Evolutionary conservation across 2,113 vertebrate genomes (phyloP).

Genomic region (Pteronura brasiliensis): DNA sequence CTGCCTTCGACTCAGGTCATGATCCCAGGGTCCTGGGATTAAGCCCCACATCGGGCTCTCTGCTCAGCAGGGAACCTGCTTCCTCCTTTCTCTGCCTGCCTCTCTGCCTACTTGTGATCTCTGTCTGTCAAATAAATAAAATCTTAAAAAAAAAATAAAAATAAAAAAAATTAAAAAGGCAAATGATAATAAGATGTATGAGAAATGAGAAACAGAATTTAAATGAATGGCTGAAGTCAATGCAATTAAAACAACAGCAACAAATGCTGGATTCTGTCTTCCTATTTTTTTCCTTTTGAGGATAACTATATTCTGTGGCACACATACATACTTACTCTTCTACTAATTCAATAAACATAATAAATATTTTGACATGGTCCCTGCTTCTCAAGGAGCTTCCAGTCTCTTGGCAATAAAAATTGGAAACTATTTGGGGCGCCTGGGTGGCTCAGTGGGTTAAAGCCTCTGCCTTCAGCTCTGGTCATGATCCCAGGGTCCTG

Average conservation of each 20-base stretch:
- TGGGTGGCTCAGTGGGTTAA: no score
- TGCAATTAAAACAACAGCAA: neutral
- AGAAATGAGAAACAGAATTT: neutral
- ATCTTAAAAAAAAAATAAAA: no score
- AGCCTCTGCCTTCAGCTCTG: no score
- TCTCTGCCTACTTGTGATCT: no score
- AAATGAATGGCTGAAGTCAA: neutral
- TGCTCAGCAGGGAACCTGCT: no score
- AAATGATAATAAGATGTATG: neutral
- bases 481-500: no score
- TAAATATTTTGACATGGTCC: neutral
- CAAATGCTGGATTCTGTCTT: neutral
- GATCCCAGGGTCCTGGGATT: no score
- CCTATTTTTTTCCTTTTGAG: neutral
- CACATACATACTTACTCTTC: neutral
- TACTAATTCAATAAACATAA: neutral
- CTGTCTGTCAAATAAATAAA: no score
- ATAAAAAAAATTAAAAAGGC: neutral
- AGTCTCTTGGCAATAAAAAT: neutral
- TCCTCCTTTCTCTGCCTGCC: no score
- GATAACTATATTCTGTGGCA: neutral
- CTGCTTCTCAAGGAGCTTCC: neutral
- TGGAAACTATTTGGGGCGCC: neutral
- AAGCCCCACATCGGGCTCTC: no score
- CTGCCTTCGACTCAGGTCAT: no score